Evolutionary conservation across 2,113 vertebrate species (phyloP).

Genomic region (Cromileptes altivelis): DNA sequence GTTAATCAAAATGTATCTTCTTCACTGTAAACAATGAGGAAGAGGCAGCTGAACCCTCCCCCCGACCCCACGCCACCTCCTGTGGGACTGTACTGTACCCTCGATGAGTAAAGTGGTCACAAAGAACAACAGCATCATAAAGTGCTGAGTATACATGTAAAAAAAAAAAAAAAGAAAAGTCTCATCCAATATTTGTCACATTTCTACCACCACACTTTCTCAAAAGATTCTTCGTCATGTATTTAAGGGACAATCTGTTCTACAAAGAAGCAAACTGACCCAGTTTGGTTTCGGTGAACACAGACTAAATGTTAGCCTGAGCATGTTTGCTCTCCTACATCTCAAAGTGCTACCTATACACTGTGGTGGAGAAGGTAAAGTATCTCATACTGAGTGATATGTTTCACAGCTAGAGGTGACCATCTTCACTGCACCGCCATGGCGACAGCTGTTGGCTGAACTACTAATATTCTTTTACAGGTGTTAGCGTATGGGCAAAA

Average conservation of each 20-base stretch:
- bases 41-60: not conserved
- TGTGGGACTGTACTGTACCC: conserved; percentile 31
- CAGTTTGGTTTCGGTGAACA: conserved; percentile 37
- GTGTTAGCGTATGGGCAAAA: not conserved
- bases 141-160: conserved; percentile 58
- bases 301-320: conserved; percentile 57
- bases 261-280: conserved; percentile 31
- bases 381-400: conserved; percentile 31
- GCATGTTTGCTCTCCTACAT: conserved; percentile 30
- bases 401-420: conserved; percentile 42
- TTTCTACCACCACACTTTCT: conserved; percentile 24
- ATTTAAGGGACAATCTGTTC: conserved; percentile 31
- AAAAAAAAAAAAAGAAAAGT: conserved; percentile 24
- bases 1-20: conserved; percentile 16
- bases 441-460: conserved; percentile 20
- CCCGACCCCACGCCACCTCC: not conserved
- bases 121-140: conserved; percentile 65
- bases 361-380: conserved; percentile 28
- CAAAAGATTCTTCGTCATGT: conserved; percentile 25
- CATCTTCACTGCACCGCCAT: not conserved
- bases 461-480: conserved; percentile 16
- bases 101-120: conserved; percentile 63
- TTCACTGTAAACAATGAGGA: conserved; percentile 58
- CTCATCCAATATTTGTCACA: conserved; percentile 22
- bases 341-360: conserved; percentile 52